These are phyloP conservation scores for Plemyria rubiginata DNA, from an alignment of 2,888 invertebrate species.

Conservation along the genomic window DNA sequence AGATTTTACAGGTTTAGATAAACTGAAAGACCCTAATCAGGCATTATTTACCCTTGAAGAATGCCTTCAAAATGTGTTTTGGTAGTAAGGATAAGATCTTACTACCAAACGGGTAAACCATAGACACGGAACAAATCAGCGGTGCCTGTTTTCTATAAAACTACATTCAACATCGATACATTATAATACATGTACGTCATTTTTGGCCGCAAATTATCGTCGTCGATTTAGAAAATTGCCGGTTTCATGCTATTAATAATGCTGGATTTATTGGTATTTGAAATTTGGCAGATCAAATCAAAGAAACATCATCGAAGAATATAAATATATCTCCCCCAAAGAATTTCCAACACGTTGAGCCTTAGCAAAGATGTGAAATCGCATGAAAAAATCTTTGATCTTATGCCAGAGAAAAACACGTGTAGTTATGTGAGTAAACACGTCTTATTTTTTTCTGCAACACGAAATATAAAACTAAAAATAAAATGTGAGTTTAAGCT, in stretches of 20 bases:
- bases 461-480: too few species aligned
- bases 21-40: too few species aligned
- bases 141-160: constrained; percentile 5
- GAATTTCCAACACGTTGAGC: constrained; percentile 1
- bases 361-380: not conserved
- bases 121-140: not conserved
- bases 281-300: not conserved
- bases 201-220: constrained; percentile 15
- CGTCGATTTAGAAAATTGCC: constrained; percentile 16
- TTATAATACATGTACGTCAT: constrained; percentile 9
- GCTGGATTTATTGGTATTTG: constrained; percentile 5
- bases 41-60: too few species aligned
- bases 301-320: not conserved
- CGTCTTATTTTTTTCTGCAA: not conserved
- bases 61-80: too few species aligned
- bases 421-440: not conserved
- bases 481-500: too few species aligned
- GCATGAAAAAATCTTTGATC: constrained; percentile 1
- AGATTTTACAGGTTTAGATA: too few species aligned
- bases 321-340: not conserved
- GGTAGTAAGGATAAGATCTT: too few species aligned
- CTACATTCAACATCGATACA: constrained; percentile 3
- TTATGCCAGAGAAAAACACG: constrained; percentile 2
- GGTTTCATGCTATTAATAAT: constrained; percentile 7
- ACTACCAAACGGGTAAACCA: too few species aligned